Base-by-base conservation (phyloP, 2,797 vertebrate species). In the Novumbra hubbsi region DNA sequence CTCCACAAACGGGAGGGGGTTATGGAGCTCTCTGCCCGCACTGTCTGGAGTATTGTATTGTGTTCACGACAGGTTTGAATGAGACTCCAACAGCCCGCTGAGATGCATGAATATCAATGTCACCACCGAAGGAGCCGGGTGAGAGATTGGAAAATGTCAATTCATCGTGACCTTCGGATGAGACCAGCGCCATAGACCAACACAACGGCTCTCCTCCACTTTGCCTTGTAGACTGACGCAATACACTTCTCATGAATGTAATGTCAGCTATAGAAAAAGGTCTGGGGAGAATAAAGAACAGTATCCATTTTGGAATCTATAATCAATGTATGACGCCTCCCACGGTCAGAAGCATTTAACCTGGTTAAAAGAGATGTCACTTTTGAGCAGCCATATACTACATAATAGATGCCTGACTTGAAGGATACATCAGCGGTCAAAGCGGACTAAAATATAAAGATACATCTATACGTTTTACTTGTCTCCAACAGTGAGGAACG, bases 101-200 rank as follows among this genome's bases (percentile, higher is more conserved):
- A 34, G 86, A 86, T 79, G 85, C 83, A 91, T 92, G 90, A 92
- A 93, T 90, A 90, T 89, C 88, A 91, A 90, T 92, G 83, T 86
- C 87, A 87, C 85, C 88, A 86, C 85, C 85, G 88, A 86, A 80
- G 76, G 86, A 71, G 83, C 27, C 68, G 83, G 81, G 79, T 72
- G 68, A 80, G 76, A 73, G 50, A 76, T 78, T 66, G 77, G 78
- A 77, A 89, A 21, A 87, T 86, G 88, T 85, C 85, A 83, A 84
- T 87, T 89, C 80, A 88, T 88, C 84, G 89, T 57, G 73, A 87
- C 78, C 83, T 81, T 67, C 78, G 71, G 81, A 74, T 50, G 74
- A 71, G 72, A 87, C 81, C 79, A 84, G 32, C 52, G 50, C 24
- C 87, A 55, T 24, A 62, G 9, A 14, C 9, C 41, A 14, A 45